Evolutionary conservation across 2,113 vertebrate genomes (phyloP).

Genomic region (Orthonyx spaldingii): DNA sequence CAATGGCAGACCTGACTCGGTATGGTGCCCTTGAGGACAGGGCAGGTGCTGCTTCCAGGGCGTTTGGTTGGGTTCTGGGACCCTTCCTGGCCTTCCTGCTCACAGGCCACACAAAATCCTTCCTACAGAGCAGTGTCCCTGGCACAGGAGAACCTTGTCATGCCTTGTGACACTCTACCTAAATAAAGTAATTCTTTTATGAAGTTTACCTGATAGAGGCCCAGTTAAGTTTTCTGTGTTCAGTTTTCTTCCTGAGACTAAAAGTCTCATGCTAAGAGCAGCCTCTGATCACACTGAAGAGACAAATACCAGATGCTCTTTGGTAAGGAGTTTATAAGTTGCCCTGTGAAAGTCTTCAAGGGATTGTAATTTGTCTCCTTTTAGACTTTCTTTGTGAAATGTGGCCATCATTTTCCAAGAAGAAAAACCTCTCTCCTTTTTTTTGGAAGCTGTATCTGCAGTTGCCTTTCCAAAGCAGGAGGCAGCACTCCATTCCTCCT

Average conservation of each 20-base stretch:
- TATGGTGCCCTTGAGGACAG: conserved; percentile 22
- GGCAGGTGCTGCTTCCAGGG: neutral
- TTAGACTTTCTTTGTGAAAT: neutral
- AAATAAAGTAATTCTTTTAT: neutral
- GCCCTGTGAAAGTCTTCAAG: neutral
- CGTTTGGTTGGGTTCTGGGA: neutral
- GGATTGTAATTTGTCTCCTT: neutral
- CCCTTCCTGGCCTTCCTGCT: neutral
- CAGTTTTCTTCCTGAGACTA: neutral
- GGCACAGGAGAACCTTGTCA: neutral
- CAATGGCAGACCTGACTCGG: conserved; percentile 89
- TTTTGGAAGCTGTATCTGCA: neutral
- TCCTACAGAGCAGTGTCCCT: neutral
- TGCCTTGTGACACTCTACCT: neutral
- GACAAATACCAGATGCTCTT: neutral
- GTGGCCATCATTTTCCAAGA: neutral
- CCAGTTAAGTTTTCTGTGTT: neutral
- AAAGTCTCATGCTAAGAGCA: neutral
- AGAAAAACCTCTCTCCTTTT: neutral
- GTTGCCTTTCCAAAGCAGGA: neutral
- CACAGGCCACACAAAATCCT: neutral
- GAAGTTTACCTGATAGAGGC: neutral
- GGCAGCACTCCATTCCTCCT: neutral
- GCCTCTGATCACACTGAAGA: neutral
- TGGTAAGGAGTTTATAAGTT: neutral